Conservation (phyloP, 92 coral and sea anemone genomes). For the Epizoanthus illoricatus region DNA sequence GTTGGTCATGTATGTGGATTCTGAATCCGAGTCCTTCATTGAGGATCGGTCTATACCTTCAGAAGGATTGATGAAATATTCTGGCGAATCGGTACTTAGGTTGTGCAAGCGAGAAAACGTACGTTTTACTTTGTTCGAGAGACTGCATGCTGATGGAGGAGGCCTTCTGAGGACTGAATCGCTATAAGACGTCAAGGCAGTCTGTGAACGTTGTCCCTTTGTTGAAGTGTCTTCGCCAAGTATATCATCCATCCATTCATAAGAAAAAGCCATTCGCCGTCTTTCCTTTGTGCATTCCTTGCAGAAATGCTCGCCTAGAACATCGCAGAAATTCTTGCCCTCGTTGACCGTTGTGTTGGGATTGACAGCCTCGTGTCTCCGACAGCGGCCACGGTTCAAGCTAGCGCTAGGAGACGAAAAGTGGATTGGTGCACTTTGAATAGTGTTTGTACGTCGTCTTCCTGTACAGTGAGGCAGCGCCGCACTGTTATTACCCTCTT, state of each 20-base stretch:
- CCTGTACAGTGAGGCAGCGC: not conserved
- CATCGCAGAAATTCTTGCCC: constrained; percentile 21
- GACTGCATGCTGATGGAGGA: not conserved
- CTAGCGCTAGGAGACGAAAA: not conserved
- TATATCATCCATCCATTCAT: not conserved
- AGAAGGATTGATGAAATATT: constrained; percentile 24
- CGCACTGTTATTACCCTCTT: not conserved
- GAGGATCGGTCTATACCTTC: not conserved
- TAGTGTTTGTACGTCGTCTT: not conserved
- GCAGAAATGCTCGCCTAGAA: constrained; percentile 25
- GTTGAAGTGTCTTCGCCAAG: not conserved
- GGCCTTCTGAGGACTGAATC: not conserved
- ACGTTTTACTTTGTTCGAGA: constrained; percentile 5
- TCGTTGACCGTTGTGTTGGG: not conserved
- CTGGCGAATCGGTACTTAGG: not conserved
- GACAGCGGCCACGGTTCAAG: constrained; percentile 7
- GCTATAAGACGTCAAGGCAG: not conserved
- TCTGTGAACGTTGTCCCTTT: not conserved
- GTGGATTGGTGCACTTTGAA: not conserved
- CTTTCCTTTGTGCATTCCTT: constrained; percentile 29
- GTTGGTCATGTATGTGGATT: not conserved
- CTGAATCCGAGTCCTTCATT: constrained; percentile 2
- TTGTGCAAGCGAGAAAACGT: not conserved
- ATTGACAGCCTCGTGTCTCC: constrained; percentile 18
- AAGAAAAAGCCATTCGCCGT: constrained; percentile 4